These are phyloP conservation scores for Artemia franciscana DNA, from an alignment of 1,140 invertebrate genomes.

Conservation along the genomic window DNA sequence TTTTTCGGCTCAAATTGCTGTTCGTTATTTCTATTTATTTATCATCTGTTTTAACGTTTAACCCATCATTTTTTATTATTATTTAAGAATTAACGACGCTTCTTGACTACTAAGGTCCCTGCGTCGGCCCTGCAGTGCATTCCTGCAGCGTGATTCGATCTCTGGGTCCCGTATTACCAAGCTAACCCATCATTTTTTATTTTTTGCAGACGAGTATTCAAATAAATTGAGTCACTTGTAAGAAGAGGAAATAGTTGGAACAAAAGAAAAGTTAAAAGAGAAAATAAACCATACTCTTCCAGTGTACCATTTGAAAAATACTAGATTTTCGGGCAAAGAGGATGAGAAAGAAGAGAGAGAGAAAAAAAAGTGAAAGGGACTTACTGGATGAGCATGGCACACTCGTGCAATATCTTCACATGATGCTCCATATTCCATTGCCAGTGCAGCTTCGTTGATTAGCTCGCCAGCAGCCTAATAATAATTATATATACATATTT, in stretches of 20 bases:
- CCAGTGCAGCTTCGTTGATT: constrained; percentile 89
- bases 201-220: background rate
- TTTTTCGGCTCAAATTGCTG: too few species aligned
- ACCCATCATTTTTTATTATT: too few species aligned
- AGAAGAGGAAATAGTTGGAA: background rate
- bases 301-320: constrained; percentile 1
- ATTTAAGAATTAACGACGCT: too few species aligned
- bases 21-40: too few species aligned
- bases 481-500: too few species aligned
- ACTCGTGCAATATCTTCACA: constrained; percentile 93
- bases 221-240: background rate
- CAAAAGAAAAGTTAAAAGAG: constrained; percentile 1
- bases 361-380: constrained; percentile 21
- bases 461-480: constrained; percentile 65
- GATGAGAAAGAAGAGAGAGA: too few species aligned
- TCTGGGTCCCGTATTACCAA: too few species aligned
- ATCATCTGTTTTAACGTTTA: too few species aligned
- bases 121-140: too few species aligned
- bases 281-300: constrained; percentile 2
- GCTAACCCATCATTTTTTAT: background rate
- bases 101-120: too few species aligned
- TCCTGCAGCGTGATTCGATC: too few species aligned
- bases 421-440: constrained; percentile 96
- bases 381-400: constrained; percentile 96
- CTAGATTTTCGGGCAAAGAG: background rate